Evolutionary conservation across 2,797 vertebrate genomes (phyloP).

Genomic region (Peromyscus melanophrys): DNA sequence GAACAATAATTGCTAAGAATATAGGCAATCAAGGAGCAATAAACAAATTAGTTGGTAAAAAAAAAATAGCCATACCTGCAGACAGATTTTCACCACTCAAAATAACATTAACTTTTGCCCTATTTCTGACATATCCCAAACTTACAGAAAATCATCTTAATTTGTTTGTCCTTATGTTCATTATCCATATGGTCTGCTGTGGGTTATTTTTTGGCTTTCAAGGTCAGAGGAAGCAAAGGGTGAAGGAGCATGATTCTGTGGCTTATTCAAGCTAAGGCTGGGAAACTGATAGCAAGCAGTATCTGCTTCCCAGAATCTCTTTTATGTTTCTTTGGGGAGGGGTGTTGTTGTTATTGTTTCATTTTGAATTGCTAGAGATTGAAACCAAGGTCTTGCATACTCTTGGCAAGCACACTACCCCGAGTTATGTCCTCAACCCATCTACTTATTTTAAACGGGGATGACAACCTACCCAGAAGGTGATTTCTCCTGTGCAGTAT

Average conservation of each 20-base stretch:
- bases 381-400: neutral
- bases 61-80: neutral
- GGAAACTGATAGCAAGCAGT: neutral
- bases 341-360: neutral
- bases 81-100: conserved; percentile 13
- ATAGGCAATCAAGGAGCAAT: conserved; percentile 8
- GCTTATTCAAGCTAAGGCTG: conserved; percentile 16
- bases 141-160: neutral
- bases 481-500: neutral
- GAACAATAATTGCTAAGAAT: conserved; percentile 22
- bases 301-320: neutral
- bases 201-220: neutral
- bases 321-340: neutral
- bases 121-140: conserved; percentile 19
- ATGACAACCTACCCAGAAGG: neutral
- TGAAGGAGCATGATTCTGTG: conserved; percentile 2
- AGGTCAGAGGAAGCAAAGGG: conserved; percentile 18
- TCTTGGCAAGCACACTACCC: neutral
- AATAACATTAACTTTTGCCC: neutral
- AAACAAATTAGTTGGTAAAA: conserved; percentile 38
- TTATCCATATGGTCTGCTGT: conserved; percentile 12
- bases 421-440: neutral
- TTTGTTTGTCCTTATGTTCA: neutral
- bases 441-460: neutral
- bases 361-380: neutral